phyloP scores from a whole-genome alignment of 2,888 invertebrate genomes.

The Horisme vitalbata region DNA sequence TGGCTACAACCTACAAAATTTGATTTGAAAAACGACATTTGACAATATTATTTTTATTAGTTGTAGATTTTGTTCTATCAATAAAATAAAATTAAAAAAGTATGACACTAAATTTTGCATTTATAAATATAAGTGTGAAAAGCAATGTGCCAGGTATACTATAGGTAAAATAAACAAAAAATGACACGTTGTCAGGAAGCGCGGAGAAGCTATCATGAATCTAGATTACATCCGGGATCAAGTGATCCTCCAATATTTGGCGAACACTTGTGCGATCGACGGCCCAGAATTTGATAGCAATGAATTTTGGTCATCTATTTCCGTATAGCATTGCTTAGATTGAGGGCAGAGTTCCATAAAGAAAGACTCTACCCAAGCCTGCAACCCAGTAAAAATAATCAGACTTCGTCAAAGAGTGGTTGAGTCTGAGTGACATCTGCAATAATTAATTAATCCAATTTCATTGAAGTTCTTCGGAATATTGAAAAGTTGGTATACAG shows the following conservation, averaged over 20 bases:
- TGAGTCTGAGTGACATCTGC: no score
- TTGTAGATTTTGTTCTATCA: no score
- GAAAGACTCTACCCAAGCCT: neutral
- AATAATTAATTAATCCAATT: neutral
- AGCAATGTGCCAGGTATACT: no score
- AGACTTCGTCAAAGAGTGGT: neutral
- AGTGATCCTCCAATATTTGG: conserved; percentile 62
- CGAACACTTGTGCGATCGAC: conserved; percentile 51
- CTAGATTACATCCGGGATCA: conserved; percentile 49
- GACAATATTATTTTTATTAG: no score
- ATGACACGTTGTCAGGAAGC: neutral
- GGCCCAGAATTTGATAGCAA: conserved; percentile 51
- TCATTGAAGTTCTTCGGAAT: neutral
- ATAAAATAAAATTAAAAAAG: no score
- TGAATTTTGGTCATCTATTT: conserved; percentile 42
- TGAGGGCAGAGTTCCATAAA: neutral
- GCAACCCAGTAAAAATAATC: neutral
- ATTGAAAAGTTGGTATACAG: conserved; percentile 8
- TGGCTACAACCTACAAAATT: no score
- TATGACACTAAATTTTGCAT: no score
- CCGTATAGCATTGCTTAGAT: neutral
- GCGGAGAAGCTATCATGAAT: conserved; percentile 33
- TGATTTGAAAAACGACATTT: no score
- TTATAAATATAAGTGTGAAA: no score
- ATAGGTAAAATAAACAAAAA: no score